Base-by-base conservation (phyloP, 2,113 vertebrate species). In the Pandion haliaetus region DNA sequence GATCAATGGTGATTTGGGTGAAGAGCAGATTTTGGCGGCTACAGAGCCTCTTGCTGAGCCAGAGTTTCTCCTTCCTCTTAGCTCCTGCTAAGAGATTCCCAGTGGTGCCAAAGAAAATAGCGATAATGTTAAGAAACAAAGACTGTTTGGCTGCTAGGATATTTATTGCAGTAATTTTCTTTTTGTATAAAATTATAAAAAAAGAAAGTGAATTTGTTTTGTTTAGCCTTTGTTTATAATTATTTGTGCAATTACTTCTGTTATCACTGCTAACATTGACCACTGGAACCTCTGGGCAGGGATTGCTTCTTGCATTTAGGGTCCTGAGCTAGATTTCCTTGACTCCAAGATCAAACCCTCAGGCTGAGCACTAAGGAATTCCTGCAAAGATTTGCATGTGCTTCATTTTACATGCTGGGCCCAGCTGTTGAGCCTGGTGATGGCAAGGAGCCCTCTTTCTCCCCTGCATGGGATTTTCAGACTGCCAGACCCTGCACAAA, bases 21-120 rank as follows among this genome's bases (percentile, higher is more conserved):
- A 85, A 90, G 69, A 93, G 32, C 89, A 85, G 94, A 84, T 95
- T 83, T 80, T 94, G 94, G 82, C 94, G 93, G 93, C 66, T 84
- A 57, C 54, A 58, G 79, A 72, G 34, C 67, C 42, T 95, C 92
- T 95, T 77, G 70, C 93, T 92, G 82, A 86, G 92, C 70, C 65
- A 84, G 55, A 94, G 32, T 90, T 93, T 88, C 93, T 92, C 87
- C 28, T 97, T 97, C 91, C 80, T 95, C 52, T 66, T 88, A 89
- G 65, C 81, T 88, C 90, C 86, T 0, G 0, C 93, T 86, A 65
- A 74, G 70, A 85, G 58, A 73, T 82, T 94, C 55, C 86, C 52
- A 67, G 54, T n/a, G 10, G 62, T 95, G 96, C 98, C 97, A 98
- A 98, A 98, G 82, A 92, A 97, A 98, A 98, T 26, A 96, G 67